Base-by-base conservation (phyloP, 2,797 vertebrate species). In the Takifugu ocellatus region DNA sequence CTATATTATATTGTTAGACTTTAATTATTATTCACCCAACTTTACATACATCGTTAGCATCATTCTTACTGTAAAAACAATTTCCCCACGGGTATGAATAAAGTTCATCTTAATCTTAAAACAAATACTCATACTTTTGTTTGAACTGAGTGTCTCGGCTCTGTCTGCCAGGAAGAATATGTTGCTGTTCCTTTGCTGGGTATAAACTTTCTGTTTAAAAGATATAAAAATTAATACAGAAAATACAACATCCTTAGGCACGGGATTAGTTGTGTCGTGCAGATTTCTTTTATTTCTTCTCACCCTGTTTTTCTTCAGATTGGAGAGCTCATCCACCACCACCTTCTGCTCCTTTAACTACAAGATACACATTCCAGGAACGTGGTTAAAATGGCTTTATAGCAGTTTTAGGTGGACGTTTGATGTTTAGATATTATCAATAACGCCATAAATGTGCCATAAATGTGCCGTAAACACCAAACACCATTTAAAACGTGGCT, bases 301-400 rank as follows among this genome's bases (percentile, higher is more conserved):
- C 75, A 96, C 97, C 77, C 94, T 86, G 79, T 81, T 94, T 78
- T 96, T 98, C 92, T 95, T 98, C 83, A 98, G 85, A 79, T 94
- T 97, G 29, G 93, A 97, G 48, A 99, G 91, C 63, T 99, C 97
- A 85, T 98, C 95, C 17, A 97, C 82, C 6, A 94, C 66, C 77
- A 97, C 47, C 54, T 95, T 97, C 81, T 97, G 93, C 79, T 98
- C 96, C 77, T 93, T 96, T 57, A 97, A 92, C 96, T 99, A 80
- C 1, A 62, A 71, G n/a, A 5, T 2, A 56, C 2, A 53, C 14
- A 64, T 5, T 36, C 54, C 24, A 54, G 16, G 6, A 3, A 46
- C 1, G 0, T 43, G 3, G 52, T 48, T 12, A 6, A 0, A 49
- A 12, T 21, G 46, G 5, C 3, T 10, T 2, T 9, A 17, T 3